Evolutionary conservation across 2,888 invertebrate genomes (phyloP), one percentile per base, ranked within the genome.

Genomic region (Drosophila longiperda): DNA sequence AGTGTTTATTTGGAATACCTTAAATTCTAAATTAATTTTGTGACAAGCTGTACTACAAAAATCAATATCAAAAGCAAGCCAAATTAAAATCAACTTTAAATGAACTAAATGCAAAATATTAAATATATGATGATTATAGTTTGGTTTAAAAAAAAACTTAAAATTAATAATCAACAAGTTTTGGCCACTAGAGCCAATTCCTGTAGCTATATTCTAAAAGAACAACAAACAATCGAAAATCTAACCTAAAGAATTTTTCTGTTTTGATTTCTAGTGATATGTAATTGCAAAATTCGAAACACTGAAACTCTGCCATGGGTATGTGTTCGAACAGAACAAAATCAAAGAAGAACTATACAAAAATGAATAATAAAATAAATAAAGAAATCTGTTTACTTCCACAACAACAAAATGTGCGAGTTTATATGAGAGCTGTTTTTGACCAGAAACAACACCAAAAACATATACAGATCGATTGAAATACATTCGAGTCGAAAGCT

Each of bases 381-480:
- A 87, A 87, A 84, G 78, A 89, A 87, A 89, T 87, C 89, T 87
- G 87, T 87, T 89, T 82, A 87, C 87, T 87, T 87, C 87, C 89
- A 89, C 79, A 75, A 86, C 69, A 83, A 87, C n/a, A 61, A 68
- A 62, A 55, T 20, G 36, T 63, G 38, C 59, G 40, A 58, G 26
- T 57, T 63, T 34, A 60, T 52, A 36, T 59, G 49, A 20, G 45
- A 48, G 61, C 53, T 26, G 63, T 26, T 36, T 48, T 63, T 33
- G 45, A 20, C 45, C 49, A 50, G 52, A 67, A 67, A 48, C 66
- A 69, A 64, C 60, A 65, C 62, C 66, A 63, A 1, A 1, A 23
- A 15, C 15, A 23, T 45, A 15, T 23, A 15, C 45, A 45, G 23
- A 49, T 63, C 77, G 63, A 73, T 73, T 66, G 64, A 38, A 70